Evolutionary conservation across 2,888 invertebrate genomes (phyloP).

Genomic region (Elysia crispata): DNA sequence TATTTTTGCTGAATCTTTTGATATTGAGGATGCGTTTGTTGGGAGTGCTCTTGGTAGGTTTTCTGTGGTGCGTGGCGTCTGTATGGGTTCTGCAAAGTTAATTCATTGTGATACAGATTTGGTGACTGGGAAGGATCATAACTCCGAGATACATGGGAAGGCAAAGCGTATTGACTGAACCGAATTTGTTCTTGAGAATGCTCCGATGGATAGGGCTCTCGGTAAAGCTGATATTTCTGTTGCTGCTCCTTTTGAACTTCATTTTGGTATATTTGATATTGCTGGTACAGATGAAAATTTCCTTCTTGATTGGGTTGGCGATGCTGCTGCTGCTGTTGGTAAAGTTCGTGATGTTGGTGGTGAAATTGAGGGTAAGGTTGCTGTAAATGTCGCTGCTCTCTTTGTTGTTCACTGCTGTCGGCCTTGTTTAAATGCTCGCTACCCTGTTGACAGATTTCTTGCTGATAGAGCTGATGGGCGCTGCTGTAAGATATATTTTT

Average conservation of each 20-base stretch:
- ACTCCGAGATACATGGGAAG: too few relatives aligned
- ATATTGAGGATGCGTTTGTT: slow-evolving; percentile 52
- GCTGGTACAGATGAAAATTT: too few relatives aligned
- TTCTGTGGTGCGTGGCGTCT: slow-evolving; percentile 47
- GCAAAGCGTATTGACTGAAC: too few relatives aligned
- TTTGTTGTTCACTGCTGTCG: neutral
- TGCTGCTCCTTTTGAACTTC: too few relatives aligned
- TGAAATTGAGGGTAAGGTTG: neutral
- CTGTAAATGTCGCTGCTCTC: neutral
- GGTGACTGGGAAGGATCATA: too few relatives aligned
- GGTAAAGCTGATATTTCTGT: too few relatives aligned
- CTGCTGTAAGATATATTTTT: slow-evolving; percentile 13
- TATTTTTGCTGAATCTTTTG: neutral
- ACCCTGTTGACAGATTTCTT: slow-evolving; percentile 17
- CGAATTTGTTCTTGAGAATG: too few relatives aligned
- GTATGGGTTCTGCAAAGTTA: neutral
- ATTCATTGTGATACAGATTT: too few relatives aligned
- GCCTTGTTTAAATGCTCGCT: neutral
- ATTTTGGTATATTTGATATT: too few relatives aligned
- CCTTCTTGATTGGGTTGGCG: neutral
- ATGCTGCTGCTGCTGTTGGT: slow-evolving; percentile 26
- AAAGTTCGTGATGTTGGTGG: slow-evolving; percentile 30
- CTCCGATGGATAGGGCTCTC: too few relatives aligned
- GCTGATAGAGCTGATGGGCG: slow-evolving; percentile 2
- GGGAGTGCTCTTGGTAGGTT: slow-evolving; percentile 47